Base-by-base conservation (phyloP, 1,140 invertebrate genomes). In the Coenobita brevimanus region DNA sequence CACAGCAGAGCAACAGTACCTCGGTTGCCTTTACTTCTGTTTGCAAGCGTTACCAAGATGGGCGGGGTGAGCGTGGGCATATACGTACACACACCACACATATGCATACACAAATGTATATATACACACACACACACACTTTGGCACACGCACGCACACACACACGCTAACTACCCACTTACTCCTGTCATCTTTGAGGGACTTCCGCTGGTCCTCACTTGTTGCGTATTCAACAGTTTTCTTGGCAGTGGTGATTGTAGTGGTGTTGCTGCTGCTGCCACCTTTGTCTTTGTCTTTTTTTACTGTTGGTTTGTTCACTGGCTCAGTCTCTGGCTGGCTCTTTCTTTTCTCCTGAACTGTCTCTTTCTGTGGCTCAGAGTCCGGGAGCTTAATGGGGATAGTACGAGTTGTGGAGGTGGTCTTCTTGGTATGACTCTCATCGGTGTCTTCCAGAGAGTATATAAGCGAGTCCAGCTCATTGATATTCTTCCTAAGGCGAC, bases 401-500 rank as follows among this genome's bases (percentile, higher is more conserved):
- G 36, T 1, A 10, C 33, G n/a, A 8, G 21, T 15, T n/a, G n/a
- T n/a, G 30, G 73, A 64, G 38, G 46, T 17, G 30, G 67, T 30
- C 67, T 71, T 30, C 30, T 21, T 17, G 67, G 67, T 33, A 21
- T 30, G 67, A 33, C 67, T 71, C n/a, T 30, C 30, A 27, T 71
- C 27, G n/a, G 83, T 62, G 3, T 76, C 85, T 64, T 89, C 83
- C 24, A 89, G 73, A 10, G 84, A 76, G 33, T 67, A 50, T 10
- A 89, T 83, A n/a, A 89, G 71, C 21, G 79, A 69, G 69, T 87
- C 83, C 3, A 89, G 71, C 57, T 89, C 89, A n/a, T 76, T 89
- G 71, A 89, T 89, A 50, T 89, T 87, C 79, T 89, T 89, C 36
- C 89, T 69, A 0, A 89, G 83, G 21, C 89, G 75, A 10, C 89